These are phyloP conservation scores for Betta splendens DNA, from an alignment of 2,797 vertebrate species.

Conservation along the genomic window DNA sequence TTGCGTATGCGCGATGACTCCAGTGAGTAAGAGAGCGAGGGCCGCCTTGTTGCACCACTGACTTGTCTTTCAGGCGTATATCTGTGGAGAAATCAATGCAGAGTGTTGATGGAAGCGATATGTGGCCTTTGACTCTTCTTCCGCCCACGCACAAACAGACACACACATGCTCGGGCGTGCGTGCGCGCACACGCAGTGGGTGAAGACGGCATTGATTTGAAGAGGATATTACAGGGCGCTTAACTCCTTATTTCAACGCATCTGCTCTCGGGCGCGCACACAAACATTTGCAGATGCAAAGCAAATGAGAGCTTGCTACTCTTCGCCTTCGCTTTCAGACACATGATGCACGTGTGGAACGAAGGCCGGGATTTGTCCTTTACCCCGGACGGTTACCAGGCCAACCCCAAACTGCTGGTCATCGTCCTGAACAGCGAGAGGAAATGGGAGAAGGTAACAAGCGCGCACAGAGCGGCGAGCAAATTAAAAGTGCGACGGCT, in stretches of 20 bases:
- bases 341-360: slow-evolving; percentile 96
- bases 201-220: slow-evolving; percentile 70
- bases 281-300: slow-evolving; percentile 40
- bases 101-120: slow-evolving; percentile 74
- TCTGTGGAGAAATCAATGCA: slow-evolving; percentile 76
- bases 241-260: slow-evolving; percentile 66
- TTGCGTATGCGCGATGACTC: slow-evolving; percentile 48
- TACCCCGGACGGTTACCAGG: slow-evolving; percentile 96
- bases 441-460: slow-evolving; percentile 93
- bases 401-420: slow-evolving; percentile 94
- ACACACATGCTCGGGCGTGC: slow-evolving; percentile 34
- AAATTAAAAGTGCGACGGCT: slow-evolving; percentile 39
- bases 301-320: slow-evolving; percentile 45
- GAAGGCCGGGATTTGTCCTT: slow-evolving; percentile 94
- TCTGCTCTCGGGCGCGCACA: slow-evolving; percentile 45
- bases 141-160: slow-evolving; percentile 68
- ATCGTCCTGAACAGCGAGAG: slow-evolving; percentile 92
- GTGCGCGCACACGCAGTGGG: slow-evolving; percentile 42
- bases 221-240: slow-evolving; percentile 70
- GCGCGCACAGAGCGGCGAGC: slow-evolving; percentile 11
- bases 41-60: slow-evolving; percentile 64
- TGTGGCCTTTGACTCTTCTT: slow-evolving; percentile 70
- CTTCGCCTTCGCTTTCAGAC: slow-evolving; percentile 74
- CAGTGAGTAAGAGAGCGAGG: slow-evolving; percentile 68
- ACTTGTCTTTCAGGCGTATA: slow-evolving; percentile 63